These are phyloP conservation scores for Percina caprodes DNA, from an alignment of 2,113 vertebrate species.

Conservation along the genomic window DNA sequence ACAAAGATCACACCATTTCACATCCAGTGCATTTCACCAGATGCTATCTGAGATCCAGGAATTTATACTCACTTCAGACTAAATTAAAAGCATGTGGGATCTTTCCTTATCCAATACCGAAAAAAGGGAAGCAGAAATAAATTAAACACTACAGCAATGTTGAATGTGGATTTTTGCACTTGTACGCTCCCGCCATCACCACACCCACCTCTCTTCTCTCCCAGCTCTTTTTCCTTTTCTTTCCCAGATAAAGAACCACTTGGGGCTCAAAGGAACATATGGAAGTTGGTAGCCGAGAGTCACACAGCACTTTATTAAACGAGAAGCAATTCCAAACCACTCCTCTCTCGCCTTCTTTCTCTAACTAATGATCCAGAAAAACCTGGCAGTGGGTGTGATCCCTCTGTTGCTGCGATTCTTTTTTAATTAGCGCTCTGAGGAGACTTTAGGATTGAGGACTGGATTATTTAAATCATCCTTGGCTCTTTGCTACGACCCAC, in stretches of 20 bases:
- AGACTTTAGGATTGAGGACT: slow-evolving; percentile 66
- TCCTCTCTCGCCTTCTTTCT: slow-evolving; percentile 70
- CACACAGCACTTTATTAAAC: slow-evolving; percentile 82
- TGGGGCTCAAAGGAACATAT: slow-evolving; percentile 74
- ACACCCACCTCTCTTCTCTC: slow-evolving; percentile 25
- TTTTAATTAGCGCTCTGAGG: slow-evolving; percentile 81
- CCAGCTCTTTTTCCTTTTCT: neutral
- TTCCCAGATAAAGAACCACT: slow-evolving; percentile 69
- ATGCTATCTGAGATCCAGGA: slow-evolving; percentile 56
- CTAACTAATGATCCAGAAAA: slow-evolving; percentile 76
- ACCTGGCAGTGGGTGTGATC: slow-evolving; percentile 75
- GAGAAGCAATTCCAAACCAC: slow-evolving; percentile 73
- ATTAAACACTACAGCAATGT: slow-evolving; percentile 33
- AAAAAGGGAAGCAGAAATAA: slow-evolving; percentile 23
- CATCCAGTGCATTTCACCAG: slow-evolving; percentile 11
- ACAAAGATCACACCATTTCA: slow-evolving; percentile 36
- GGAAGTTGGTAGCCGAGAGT: slow-evolving; percentile 72
- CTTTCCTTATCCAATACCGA: slow-evolving; percentile 38
- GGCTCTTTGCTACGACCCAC: slow-evolving; percentile 63
- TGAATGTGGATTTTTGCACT: slow-evolving; percentile 61
- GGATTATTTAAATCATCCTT: slow-evolving; percentile 77
- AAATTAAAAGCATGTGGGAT: slow-evolving; percentile 73
- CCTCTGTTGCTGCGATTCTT: slow-evolving; percentile 80
- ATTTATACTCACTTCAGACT: slow-evolving; percentile 56
- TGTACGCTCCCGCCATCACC: slow-evolving; percentile 32